A percentile compares a stretch with the other conserved stretches of the same genome.
These are phyloP conservation scores for Syngnathus typhle DNA, from an alignment of 2,113 vertebrate species.

Conservation along the genomic window DNA sequence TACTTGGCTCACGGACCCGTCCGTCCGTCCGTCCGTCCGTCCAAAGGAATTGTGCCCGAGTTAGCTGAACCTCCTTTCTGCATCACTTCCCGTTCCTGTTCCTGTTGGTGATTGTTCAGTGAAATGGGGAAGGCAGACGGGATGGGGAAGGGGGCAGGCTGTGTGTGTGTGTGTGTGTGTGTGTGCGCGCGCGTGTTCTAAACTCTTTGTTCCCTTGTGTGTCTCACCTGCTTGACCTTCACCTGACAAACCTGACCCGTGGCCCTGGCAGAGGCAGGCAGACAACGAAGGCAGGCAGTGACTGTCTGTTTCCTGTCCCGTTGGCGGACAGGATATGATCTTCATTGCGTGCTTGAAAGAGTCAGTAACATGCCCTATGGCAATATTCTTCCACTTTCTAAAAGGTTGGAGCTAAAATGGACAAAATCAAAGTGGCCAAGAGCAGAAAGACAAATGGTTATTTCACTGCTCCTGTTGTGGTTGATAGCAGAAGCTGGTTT, in stretches of 20 bases:
- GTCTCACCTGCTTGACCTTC: conserved; percentile 53
- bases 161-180: too few species aligned
- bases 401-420: background rate
- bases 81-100: conserved; percentile 65
- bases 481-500: background rate
- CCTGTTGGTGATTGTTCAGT: conserved; percentile 55
- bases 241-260: conserved; percentile 53
- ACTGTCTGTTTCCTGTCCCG: conserved; percentile 44
- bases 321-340: conserved; percentile 58
- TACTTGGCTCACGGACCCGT: conserved; percentile 29
- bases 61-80: conserved; percentile 51
- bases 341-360: conserved; percentile 27
- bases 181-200: background rate
- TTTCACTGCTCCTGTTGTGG: background rate
- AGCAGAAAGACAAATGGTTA: background rate
- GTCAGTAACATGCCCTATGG: conserved; percentile 6
- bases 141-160: conserved; percentile 18
- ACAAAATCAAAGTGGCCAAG: too few species aligned
- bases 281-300: conserved; percentile 22
- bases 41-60: conserved; percentile 46
- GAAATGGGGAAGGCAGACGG: conserved; percentile 54
- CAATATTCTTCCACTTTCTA: background rate
- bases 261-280: conserved; percentile 34
- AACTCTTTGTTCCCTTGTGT: conserved; percentile 47
- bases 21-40: too few species aligned